phyloP scores from a whole-genome alignment of 2,113 vertebrate species.

The zebrafish (Danio rerio) region DNA sequence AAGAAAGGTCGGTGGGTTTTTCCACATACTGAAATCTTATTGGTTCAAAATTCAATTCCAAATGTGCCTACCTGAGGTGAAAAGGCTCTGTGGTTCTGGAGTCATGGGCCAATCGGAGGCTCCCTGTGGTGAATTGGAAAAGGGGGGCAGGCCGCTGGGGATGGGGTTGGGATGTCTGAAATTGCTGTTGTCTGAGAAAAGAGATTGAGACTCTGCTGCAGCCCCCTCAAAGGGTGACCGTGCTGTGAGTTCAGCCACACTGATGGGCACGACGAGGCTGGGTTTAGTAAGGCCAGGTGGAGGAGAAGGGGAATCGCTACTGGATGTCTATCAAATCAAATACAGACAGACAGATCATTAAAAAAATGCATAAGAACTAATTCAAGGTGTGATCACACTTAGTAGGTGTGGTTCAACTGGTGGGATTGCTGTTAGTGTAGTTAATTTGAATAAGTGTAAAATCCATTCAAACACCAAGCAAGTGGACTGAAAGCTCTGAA shows the following conservation, averaged over 20 bases:
- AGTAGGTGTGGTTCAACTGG: too few species aligned
- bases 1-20: neutral
- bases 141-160: conserved; percentile 93
- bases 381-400: neutral
- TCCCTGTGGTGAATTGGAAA: conserved; percentile 89
- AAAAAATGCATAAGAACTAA: neutral
- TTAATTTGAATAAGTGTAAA: too few species aligned
- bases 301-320: conserved; percentile 94
- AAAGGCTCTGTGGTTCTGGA: conserved; percentile 98
- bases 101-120: conserved; percentile 97
- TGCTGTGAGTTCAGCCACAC: conserved; percentile 90
- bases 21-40: neutral
- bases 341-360: neutral
- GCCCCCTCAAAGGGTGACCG: conserved; percentile 97
- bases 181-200: conserved; percentile 97
- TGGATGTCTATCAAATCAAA: conserved; percentile 79
- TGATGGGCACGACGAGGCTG: conserved; percentile 92
- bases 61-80: conserved; percentile 89
- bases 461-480: too few species aligned
- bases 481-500: too few species aligned
- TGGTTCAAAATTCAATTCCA: neutral
- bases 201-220: conserved; percentile 96
- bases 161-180: conserved; percentile 98
- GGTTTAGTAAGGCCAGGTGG: conserved; percentile 95
- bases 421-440: too few species aligned